Evolutionary conservation across 2,113 vertebrate genomes (phyloP), one percentile per base, ranked within the genome.

Genomic region (Calonectris borealis): DNA sequence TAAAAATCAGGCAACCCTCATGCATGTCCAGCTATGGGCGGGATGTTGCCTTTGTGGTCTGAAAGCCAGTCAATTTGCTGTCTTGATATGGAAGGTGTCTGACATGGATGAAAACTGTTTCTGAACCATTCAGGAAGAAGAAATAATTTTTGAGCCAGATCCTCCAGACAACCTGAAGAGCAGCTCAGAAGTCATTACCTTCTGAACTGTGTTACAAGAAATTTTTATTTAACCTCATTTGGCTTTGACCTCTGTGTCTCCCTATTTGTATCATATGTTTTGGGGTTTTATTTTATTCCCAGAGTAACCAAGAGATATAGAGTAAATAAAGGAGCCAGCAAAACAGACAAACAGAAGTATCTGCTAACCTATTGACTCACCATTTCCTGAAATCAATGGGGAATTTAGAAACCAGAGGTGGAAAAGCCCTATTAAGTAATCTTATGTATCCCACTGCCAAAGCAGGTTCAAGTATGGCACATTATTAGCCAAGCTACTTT

Each of bases 361-460:
- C 81, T 95, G 72, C 83, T 88, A 78, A 95, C 55, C 61, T 84
- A 54, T 83, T 95, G 88, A 95, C 73, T 96, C 94, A 94, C 58
- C 32, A 78, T 72, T 95, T 97, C 91, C 93, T 92, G 57, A 96
- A 97, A 95, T 93, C 90, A 96, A 95, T 38, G 61, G 76, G 79
- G 86, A 94, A 94, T 95, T 96, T 87, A 96, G 90, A 96, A 95
- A 96, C 16, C 44, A 66, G 83, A 95, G 80, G 79, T 62, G 80
- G 89, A 95, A 97, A 95, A 95, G 62, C 66, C 82, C 90, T 94
- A 75, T 96, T 95, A 97, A 70, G 57, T 97, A 93, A 97, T 94
- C 70, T 94, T 83, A 76, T 69, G 78, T 71, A 6, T 48, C 66
- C 61, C 68, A 52, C 21, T 27, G 77, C 77, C 90, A 96, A 96